Evolutionary conservation across 2,113 vertebrate genomes (phyloP).

Genomic region (Merops nubicus): DNA sequence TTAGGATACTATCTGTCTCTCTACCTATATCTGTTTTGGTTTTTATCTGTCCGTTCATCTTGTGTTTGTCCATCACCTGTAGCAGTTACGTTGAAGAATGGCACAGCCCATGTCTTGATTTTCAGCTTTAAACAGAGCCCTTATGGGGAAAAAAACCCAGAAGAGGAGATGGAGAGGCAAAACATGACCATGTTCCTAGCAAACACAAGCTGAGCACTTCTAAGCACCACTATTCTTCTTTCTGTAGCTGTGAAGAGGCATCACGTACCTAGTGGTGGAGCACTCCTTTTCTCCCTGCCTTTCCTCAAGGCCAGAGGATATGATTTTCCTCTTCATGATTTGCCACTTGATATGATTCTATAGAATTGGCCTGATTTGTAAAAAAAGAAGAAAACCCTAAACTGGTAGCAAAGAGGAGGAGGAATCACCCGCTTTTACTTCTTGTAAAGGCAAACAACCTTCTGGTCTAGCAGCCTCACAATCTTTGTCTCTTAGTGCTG

Average conservation of each 20-base stretch:
- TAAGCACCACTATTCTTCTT: background rate
- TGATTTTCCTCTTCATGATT: background rate
- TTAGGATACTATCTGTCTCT: background rate
- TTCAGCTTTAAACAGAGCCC: background rate
- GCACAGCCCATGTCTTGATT: background rate
- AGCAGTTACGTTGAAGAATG: background rate
- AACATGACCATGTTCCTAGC: background rate
- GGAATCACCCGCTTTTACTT: background rate
- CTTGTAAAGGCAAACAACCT: background rate
- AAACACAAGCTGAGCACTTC: background rate
- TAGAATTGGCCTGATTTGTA: background rate
- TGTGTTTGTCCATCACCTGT: background rate
- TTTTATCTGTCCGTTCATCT: background rate
- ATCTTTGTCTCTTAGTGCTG: background rate
- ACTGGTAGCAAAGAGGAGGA: background rate
- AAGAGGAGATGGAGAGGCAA: background rate
- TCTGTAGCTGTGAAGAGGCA: background rate
- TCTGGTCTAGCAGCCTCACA: fast-evolving
- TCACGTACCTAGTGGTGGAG: background rate
- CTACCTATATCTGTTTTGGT: background rate
- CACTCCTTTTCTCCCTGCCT: background rate
- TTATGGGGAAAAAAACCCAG: background rate
- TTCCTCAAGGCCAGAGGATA: background rate
- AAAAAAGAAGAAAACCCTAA: background rate
- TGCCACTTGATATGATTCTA: background rate